phyloP scores from a whole-genome alignment of 2,113 vertebrate species.

The Xenus cinereus region DNA sequence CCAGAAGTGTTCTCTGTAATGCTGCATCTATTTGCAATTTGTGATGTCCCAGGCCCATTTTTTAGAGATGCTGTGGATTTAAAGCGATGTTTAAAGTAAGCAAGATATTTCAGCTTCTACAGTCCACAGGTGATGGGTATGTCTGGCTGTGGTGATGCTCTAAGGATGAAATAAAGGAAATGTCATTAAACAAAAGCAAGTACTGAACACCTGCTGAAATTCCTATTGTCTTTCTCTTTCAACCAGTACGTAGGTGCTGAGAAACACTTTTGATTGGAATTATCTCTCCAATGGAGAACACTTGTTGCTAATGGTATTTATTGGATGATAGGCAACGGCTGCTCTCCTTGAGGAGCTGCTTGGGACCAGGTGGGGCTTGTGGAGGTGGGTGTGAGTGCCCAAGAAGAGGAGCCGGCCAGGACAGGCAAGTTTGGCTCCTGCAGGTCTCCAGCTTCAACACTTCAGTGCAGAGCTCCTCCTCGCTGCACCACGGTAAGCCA shows the following conservation, averaged over 20 bases:
- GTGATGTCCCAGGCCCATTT: background rate
- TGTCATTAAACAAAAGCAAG: background rate
- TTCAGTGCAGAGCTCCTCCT: rapidly evolving
- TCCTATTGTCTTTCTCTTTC: background rate
- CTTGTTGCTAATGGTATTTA: background rate
- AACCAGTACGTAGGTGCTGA: background rate
- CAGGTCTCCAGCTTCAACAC: rapidly evolving
- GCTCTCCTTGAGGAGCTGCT: background rate
- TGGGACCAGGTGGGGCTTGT: background rate
- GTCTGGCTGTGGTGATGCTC: background rate
- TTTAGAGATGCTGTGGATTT: background rate
- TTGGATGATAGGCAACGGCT: background rate
- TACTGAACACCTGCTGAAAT: background rate
- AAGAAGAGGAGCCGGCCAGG: background rate
- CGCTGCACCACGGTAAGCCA: rapidly evolving
- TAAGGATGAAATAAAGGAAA: background rate
- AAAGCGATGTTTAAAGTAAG: background rate
- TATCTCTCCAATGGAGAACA: background rate
- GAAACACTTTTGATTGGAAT: background rate
- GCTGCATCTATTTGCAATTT: background rate
- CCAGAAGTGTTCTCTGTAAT: background rate
- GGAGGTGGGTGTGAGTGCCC: background rate
- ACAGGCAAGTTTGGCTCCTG: background rate
- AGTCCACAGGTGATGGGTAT: background rate
- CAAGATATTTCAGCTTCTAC: background rate